Conservation (phyloP, 1,140 invertebrate genomes). For the Dolichoris vasculosae region DNA sequence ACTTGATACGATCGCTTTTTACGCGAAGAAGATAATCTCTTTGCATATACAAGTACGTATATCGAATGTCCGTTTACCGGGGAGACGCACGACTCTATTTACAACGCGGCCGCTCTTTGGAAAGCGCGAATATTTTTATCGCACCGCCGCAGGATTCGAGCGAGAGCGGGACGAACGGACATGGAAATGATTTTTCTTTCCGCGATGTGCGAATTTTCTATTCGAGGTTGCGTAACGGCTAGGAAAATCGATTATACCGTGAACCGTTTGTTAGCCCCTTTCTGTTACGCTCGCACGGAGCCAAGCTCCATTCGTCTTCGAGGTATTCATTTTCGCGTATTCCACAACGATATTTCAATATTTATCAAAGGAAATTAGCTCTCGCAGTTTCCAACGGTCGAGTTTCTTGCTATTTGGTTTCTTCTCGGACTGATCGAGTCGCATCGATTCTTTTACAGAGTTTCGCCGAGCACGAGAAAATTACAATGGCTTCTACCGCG, state of each 20-base stretch:
- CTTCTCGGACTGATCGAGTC: not conserved
- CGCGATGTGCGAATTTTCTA: not conserved
- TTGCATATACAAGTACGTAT: constrained; percentile 12
- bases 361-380: not conserved
- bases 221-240: not conserved
- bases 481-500: no score
- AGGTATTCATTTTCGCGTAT: not conserved
- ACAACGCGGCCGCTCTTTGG: not conserved
- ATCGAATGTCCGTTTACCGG: not conserved
- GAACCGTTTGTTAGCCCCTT: not conserved
- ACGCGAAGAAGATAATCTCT: not conserved
- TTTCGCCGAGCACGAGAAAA: no score
- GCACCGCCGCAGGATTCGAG: not conserved
- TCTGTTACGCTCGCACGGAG: not conserved
- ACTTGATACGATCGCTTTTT: not conserved
- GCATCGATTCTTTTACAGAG: not conserved
- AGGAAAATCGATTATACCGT: not conserved
- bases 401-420: not conserved
- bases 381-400: no score
- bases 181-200: not conserved
- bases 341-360: not conserved
- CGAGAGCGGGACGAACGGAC: not conserved
- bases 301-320: not conserved
- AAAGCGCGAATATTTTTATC: not conserved
- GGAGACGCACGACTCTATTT: constrained; percentile 29